Base-by-base conservation (phyloP, 1,140 invertebrate genomes). In the Dendrolimus kikuchii region DNA sequence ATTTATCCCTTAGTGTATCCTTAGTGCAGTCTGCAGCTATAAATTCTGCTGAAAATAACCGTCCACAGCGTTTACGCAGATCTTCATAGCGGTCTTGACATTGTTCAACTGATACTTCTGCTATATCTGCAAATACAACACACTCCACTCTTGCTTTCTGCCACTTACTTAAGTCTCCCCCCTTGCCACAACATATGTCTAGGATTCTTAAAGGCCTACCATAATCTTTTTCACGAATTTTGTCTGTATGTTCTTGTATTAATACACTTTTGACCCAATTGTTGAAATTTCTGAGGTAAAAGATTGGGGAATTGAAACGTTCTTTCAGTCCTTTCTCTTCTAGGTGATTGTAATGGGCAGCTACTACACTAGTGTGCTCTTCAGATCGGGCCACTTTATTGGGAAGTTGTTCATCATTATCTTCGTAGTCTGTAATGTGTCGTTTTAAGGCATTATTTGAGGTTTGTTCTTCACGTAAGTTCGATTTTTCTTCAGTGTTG, bases 191-290 rank as follows among this genome's bases (percentile, higher is more conserved):
- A 63, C 93, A 94, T 88, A 95, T 92, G 71, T 95, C 93, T 49
- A 94, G 76, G 0, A 93, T 92, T 56, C 88, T 88, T 5, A 93
- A 64, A 5, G 89, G 82, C 52, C 87, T 82, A 38, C 90, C 90
- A 51, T 91, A 87, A 62, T 88, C 88, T 40, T 86, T 85, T 58
- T 92, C 83, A 63, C 90, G 90, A 2, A 94, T 81, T 72, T 92
- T 90, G 48, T 87, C 85, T 48, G 92, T 77, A 71, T 92, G 93
- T 75, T 94, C 91, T 72, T 90, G 91, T 66, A 99, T 99, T 0
- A 98, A 87, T 88, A 97, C 95, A 81, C 95, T 88, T 88, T 99
- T 99, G 6, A 99, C 93, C 98, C 98, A 99, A 84, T 99, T 99
- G 81, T 99, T 99, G 75, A 99, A 98, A 86, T 99, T 99, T 62